Percentiles rank a stretch among this genome's conserved stretches.
These are phyloP conservation scores for Sparus aurata DNA, from an alignment of 2,797 vertebrate genomes.

Conservation along the genomic window DNA sequence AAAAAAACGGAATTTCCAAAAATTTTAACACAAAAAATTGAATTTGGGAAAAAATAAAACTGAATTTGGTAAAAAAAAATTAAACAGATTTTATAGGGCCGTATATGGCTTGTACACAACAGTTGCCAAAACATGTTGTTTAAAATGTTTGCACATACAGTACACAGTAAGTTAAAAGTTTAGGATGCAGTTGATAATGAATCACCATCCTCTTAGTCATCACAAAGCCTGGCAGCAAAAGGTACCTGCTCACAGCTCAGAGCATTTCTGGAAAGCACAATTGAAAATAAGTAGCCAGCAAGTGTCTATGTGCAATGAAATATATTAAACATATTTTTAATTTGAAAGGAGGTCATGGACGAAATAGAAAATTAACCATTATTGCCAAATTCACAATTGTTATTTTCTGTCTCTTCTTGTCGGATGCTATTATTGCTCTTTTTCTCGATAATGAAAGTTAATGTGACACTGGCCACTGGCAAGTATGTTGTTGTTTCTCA, in stretches of 20 bases:
- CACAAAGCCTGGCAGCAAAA: conserved; percentile 9
- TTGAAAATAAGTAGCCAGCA: not conserved
- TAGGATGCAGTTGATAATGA: not conserved
- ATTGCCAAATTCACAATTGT: not conserved
- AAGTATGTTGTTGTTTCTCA: conserved; percentile 21
- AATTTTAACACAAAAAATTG: too few species aligned
- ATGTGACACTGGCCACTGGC: conserved; percentile 18
- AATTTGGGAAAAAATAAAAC: too few species aligned
- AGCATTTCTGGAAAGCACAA: not conserved
- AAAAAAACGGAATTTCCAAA: too few species aligned
- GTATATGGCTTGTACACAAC: conserved; percentile 23
- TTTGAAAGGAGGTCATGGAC: not conserved
- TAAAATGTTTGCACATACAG: conserved; percentile 5
- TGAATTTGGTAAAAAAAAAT: too few species aligned
- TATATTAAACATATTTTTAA: not conserved
- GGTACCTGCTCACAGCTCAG: not conserved
- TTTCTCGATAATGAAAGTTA: not conserved
- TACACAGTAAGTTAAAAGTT: not conserved
- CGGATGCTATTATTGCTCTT: not conserved
- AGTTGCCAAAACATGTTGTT: not conserved
- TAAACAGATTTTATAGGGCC: too few species aligned
- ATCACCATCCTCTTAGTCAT: conserved; percentile 6
- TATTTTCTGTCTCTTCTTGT: not conserved
- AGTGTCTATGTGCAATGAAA: not conserved
- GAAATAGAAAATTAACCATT: not conserved